Evolutionary conservation across 2,888 invertebrate genomes (phyloP), one percentile per base, ranked within the genome.

Genomic region (Epicampocera succincta): DNA sequence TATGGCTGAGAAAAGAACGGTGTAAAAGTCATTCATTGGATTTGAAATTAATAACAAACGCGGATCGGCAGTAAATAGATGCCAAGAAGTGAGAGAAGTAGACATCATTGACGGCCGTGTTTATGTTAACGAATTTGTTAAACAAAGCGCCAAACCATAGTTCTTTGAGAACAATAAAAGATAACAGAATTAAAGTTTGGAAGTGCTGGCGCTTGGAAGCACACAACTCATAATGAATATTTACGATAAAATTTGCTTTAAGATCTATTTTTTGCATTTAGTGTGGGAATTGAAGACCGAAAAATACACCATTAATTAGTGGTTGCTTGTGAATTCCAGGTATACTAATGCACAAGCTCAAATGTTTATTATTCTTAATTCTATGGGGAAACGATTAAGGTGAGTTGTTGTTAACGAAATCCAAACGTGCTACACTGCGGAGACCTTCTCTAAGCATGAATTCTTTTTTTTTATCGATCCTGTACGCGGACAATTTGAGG

Each of bases 1-100:
- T 48, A 42, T 60, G 33, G 9, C 33, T 33, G 66, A 63, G 58
- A 29, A 56, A 66, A 69, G 56, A 48, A 80, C 48, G 61, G 60
- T 46, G 17, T 44, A 44, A 61, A 42, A 80, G 33, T 12, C 68
- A 81, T 81, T 77, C 69, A 65, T 61, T 81, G 77, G 56, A 63
- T 81, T 81, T 73, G 63, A 76, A 77, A 77, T 76, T 63, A 72
- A 76, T 76, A 80, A 80, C 76, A 33, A 33, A 80, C 76, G 48
- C 15, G 17, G 52, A 58, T 21, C 54, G 52, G 15, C 40, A 72
- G 66, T 44, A 46, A 65, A 46, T 52, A 29, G 33, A 44, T 46
- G 40, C 13, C 25, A 15, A 61, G 15, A 42, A 52, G 13, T 38
- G 42, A 25, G 42, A 25, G 60, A 54, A 19, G n/a, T 15, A 19